These are phyloP conservation scores for Labrus mixtus DNA, from an alignment of 2,113 vertebrate genomes.

Conservation along the genomic window DNA sequence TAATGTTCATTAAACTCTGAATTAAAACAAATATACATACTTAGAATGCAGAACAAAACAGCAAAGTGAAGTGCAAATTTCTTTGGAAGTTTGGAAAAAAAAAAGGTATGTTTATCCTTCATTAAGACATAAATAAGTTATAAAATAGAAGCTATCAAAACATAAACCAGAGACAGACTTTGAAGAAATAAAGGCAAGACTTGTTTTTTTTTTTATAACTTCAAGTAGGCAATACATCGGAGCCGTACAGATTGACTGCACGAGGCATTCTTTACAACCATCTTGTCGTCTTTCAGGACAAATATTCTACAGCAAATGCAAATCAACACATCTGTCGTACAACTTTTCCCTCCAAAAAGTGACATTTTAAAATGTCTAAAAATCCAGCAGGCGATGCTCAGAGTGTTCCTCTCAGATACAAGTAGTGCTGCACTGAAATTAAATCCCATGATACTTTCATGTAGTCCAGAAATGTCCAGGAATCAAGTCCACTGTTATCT, in stretches of 20 bases:
- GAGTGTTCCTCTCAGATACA: conserved; percentile 30
- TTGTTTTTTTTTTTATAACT: conserved; percentile 77
- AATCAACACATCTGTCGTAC: not conserved
- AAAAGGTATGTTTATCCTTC: conserved; percentile 84
- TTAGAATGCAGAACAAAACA: conserved; percentile 55
- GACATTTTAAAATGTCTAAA: conserved; percentile 35
- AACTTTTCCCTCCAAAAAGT: conserved; percentile 47
- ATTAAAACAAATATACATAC: conserved; percentile 84
- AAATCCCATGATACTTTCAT: conserved; percentile 24
- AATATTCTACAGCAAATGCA: conserved; percentile 24
- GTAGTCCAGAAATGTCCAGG: conserved; percentile 39
- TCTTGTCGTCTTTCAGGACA: conserved; percentile 38
- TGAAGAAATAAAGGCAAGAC: conserved; percentile 89
- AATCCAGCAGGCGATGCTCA: conserved; percentile 48
- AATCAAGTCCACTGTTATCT: conserved; percentile 23
- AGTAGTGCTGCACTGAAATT: conserved; percentile 36
- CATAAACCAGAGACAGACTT: conserved; percentile 79
- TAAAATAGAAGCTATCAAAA: conserved; percentile 81
- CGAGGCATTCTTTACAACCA: conserved; percentile 45
- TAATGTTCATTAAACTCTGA: conserved; percentile 67
- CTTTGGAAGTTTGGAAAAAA: conserved; percentile 91
- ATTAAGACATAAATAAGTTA: conserved; percentile 87
- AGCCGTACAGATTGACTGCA: conserved; percentile 52
- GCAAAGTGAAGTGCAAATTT: conserved; percentile 96
- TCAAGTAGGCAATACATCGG: conserved; percentile 92